These are phyloP conservation scores for Parazoanthus swiftii DNA, from an alignment of 92 coral and sea anemone genomes.

Conservation along the genomic window DNA sequence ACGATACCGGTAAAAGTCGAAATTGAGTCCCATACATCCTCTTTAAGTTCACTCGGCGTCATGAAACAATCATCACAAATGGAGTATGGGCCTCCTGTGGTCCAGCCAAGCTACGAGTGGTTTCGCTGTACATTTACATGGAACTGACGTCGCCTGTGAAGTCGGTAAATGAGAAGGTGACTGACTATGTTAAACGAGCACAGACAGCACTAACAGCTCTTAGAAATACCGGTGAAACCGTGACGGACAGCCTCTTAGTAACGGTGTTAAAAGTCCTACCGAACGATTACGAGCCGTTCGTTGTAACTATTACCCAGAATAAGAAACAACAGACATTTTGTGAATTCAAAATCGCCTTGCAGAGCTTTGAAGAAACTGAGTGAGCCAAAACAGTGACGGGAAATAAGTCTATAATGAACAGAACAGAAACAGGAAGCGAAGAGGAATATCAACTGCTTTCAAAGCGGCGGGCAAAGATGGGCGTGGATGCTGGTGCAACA, in stretches of 20 bases:
- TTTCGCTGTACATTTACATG: slow-evolving; percentile 31
- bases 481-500: slow-evolving; percentile 45
- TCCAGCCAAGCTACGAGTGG: slow-evolving; percentile 39
- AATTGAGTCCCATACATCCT: too few relatives aligned
- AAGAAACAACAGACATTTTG: slow-evolving; percentile 48
- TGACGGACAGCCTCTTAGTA: slow-evolving; percentile 43
- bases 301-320: slow-evolving; percentile 40
- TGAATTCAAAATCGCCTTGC: too few relatives aligned
- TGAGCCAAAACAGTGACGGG: slow-evolving; percentile 9
- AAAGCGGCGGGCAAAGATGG: neutral
- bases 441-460: slow-evolving; percentile 29
- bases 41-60: too few relatives aligned
- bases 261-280: slow-evolving; percentile 54
- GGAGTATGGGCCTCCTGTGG: neutral
- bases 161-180: too few relatives aligned
- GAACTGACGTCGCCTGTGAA: slow-evolving; percentile 38
- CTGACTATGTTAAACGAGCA: too few relatives aligned
- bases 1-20: too few relatives aligned
- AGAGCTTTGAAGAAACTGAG: neutral
- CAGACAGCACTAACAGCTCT: too few relatives aligned
- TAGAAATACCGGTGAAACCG: too few relatives aligned
- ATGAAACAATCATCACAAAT: too few relatives aligned
- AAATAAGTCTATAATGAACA: neutral
- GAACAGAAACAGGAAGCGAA: too few relatives aligned
- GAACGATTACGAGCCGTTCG: slow-evolving; percentile 49